These are phyloP conservation scores for Hydrozoanthus tunicans DNA, from an alignment of 64 coral and sea anemone genomes.

Conservation along the genomic window DNA sequence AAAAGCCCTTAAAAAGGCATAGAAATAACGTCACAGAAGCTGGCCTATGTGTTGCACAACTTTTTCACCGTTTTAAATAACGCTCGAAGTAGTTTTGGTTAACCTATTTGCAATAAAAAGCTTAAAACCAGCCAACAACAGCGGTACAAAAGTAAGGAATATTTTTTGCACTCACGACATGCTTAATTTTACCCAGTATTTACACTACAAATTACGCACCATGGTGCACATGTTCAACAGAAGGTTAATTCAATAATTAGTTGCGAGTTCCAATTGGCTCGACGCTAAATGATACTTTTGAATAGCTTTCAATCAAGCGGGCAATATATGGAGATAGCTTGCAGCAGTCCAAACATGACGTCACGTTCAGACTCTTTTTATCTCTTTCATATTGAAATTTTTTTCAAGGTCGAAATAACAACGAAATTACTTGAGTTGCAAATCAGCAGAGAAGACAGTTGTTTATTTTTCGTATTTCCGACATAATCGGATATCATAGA, in stretches of 20 bases:
- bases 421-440: not conserved
- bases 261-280: not conserved
- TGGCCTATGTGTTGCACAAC: too few relatives aligned
- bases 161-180: not conserved
- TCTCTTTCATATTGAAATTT: slow-evolving; percentile 53
- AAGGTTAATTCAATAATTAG: not conserved
- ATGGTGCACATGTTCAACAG: not conserved
- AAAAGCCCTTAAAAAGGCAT: too few relatives aligned
- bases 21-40: too few relatives aligned
- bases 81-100: too few relatives aligned
- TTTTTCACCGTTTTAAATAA: too few relatives aligned
- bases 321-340: slow-evolving; percentile 31
- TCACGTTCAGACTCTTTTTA: slow-evolving; percentile 14
- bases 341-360: slow-evolving; percentile 20
- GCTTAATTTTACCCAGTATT: not conserved
- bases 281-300: slow-evolving; percentile 8
- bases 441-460: slow-evolving; percentile 23
- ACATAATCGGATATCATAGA: slow-evolving; percentile 47
- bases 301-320: slow-evolving; percentile 38
- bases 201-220: not conserved
- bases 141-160: not conserved
- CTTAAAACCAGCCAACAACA: not conserved
- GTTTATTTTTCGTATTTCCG: slow-evolving; percentile 51
- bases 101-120: too few relatives aligned
- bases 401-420: not conserved